A percentile compares a stretch with the other conserved stretches of the same genome.
Conservation (phyloP, 1,140 invertebrate genomes). For the Cydia strobilella region DNA sequence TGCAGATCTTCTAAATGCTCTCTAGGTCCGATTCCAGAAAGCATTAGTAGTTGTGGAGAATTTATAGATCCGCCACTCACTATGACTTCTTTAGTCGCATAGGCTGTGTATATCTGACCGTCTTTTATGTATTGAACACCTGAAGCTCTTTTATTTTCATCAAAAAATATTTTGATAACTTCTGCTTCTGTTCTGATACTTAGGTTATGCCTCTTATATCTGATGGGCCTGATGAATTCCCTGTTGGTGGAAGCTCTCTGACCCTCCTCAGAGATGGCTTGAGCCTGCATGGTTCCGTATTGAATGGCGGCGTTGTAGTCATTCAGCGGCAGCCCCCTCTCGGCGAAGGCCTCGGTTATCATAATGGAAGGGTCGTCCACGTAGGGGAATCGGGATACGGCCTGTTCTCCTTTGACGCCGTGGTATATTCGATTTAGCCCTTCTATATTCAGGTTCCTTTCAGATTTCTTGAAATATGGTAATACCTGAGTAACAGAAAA, state of each 20-base stretch:
- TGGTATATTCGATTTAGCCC: constrained; percentile 76
- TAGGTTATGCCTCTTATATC: constrained; percentile 82
- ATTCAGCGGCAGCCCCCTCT: constrained; percentile 75
- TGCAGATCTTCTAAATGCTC: constrained; percentile 74
- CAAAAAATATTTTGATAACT: constrained; percentile 86
- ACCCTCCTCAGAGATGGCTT: constrained; percentile 52
- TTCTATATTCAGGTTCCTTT: constrained; percentile 56
- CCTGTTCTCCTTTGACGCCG: constrained; percentile 79
- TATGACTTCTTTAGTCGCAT: constrained; percentile 81
- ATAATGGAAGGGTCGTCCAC: constrained; percentile 77
- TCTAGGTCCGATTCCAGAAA: background rate
- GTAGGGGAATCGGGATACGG: constrained; percentile 81
- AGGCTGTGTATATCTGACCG: constrained; percentile 67
- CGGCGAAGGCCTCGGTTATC: constrained; percentile 79
- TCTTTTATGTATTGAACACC: constrained; percentile 83
- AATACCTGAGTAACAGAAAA: constrained; percentile 1
- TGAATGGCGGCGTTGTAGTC: constrained; percentile 79
- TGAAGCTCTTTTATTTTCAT: constrained; percentile 83
- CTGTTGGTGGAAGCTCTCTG: constrained; percentile 85
- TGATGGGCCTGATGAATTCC: constrained; percentile 77
- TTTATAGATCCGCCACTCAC: constrained; percentile 82
- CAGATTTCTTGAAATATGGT: constrained; percentile 1
- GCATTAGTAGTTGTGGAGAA: constrained; percentile 60
- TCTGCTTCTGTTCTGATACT: constrained; percentile 84
- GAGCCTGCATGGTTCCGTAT: constrained; percentile 79